phyloP scores from a whole-genome alignment of 2,113 vertebrate genomes.

The Neoarius graeffei region DNA sequence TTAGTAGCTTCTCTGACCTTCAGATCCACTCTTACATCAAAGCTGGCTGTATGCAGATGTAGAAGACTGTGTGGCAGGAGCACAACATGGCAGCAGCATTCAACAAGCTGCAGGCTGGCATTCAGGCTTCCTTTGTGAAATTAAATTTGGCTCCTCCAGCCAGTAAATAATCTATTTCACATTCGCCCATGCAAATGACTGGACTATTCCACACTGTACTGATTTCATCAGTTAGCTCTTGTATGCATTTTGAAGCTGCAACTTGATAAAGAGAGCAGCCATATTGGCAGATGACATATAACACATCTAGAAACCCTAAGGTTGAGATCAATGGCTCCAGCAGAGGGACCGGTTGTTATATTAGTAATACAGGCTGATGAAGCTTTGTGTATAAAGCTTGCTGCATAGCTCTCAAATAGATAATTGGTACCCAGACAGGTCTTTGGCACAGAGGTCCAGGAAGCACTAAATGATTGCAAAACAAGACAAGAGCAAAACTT shows the following conservation, averaged over 20 bases:
- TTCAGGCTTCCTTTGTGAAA: background rate
- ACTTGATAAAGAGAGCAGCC: background rate
- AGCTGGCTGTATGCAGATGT: background rate
- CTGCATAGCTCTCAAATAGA: background rate
- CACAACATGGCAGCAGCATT: background rate
- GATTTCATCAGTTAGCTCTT: background rate
- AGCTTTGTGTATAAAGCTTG: background rate
- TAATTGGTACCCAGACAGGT: background rate
- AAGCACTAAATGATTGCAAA: background rate
- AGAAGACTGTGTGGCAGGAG: background rate
- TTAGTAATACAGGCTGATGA: background rate
- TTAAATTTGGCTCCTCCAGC: background rate
- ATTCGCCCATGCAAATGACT: background rate
- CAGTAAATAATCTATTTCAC: background rate
- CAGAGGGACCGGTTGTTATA: background rate
- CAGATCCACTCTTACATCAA: background rate
- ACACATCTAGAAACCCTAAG: background rate
- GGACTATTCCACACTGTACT: background rate
- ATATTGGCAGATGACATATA: no score
- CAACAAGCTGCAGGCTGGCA: no score
- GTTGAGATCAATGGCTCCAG: background rate
- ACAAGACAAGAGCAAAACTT: background rate
- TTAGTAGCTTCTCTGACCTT: background rate
- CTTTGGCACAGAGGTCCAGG: background rate
- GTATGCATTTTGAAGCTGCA: background rate